A percentile compares a stretch with the other conserved stretches of the same genome.
These are phyloP conservation scores for Macrotis lagotis DNA, from an alignment of 2,113 vertebrate species.

Conservation along the genomic window DNA sequence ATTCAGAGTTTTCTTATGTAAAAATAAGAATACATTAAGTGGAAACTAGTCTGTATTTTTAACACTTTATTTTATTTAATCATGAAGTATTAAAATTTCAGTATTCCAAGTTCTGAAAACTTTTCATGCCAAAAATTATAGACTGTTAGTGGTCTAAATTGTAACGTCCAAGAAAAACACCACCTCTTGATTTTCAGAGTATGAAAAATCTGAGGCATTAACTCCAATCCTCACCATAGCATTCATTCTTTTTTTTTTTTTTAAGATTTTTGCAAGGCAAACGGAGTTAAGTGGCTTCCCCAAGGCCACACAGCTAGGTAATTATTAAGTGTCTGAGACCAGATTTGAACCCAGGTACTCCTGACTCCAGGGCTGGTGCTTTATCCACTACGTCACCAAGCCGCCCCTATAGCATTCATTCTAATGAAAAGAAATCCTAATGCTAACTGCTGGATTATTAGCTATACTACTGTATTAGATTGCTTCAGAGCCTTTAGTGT, in stretches of 20 bases:
- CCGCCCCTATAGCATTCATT: neutral
- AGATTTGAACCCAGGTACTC: too few species aligned
- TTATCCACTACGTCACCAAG: too few species aligned
- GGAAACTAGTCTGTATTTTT: neutral
- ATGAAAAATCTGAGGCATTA: too few species aligned
- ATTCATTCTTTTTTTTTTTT: too few species aligned
- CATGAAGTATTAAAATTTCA: constrained; percentile 9
- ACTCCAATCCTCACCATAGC: too few species aligned
- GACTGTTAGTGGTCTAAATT: neutral
- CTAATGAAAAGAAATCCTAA: neutral
- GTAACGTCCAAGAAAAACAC: neutral
- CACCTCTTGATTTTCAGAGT: neutral
- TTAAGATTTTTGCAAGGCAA: too few species aligned
- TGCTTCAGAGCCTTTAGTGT: neutral
- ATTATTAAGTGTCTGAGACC: too few species aligned
- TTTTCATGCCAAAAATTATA: neutral
- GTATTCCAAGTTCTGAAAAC: constrained; percentile 22
- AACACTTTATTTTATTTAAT: constrained; percentile 35
- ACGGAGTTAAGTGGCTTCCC: too few species aligned
- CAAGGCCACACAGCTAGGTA: too few species aligned
- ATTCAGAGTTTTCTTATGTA: neutral
- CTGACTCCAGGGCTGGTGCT: too few species aligned
- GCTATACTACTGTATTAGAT: neutral
- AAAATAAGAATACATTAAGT: constrained; percentile 31
- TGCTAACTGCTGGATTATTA: neutral